Conservation (phyloP, 92 coral and sea anemone genomes). For the Muricea muricata region DNA sequence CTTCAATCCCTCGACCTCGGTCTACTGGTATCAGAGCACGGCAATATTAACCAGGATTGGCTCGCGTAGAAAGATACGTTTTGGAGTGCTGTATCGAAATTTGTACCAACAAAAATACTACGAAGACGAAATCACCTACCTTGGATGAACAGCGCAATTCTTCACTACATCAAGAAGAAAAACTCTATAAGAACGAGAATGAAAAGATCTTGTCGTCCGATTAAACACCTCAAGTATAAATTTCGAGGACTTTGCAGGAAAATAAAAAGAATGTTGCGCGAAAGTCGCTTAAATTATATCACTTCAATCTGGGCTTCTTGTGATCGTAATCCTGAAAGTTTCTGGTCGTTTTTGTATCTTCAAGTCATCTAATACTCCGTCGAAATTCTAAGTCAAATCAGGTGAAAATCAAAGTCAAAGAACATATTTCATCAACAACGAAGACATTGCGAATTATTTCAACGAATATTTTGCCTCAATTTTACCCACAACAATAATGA, state of each 20-base stretch:
- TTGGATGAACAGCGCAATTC: background rate
- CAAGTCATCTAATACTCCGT: background rate
- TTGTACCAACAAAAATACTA: background rate
- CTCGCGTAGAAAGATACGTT: background rate
- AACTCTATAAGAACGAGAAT: background rate
- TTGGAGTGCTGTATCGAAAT: background rate
- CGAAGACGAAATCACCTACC: background rate
- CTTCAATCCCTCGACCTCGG: conserved; percentile 1
- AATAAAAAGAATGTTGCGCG: conserved; percentile 21
- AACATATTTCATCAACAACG: background rate
- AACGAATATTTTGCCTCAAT: no score
- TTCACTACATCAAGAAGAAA: conserved; percentile 17
- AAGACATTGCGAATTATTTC: background rate
- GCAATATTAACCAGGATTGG: conserved; percentile 2
- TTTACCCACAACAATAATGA: no score
- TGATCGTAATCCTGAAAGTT: conserved; percentile 3
- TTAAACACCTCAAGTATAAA: background rate
- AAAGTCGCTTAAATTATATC: conserved; percentile 1
- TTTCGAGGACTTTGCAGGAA: background rate
- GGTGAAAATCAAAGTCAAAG: background rate
- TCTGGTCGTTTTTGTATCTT: background rate
- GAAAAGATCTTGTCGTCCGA: background rate
- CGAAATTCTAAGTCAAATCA: background rate
- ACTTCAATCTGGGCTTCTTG: background rate
- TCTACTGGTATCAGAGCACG: background rate